Evolutionary conservation across 2,888 invertebrate genomes (phyloP).

Genomic region (Clostera curtula): DNA sequence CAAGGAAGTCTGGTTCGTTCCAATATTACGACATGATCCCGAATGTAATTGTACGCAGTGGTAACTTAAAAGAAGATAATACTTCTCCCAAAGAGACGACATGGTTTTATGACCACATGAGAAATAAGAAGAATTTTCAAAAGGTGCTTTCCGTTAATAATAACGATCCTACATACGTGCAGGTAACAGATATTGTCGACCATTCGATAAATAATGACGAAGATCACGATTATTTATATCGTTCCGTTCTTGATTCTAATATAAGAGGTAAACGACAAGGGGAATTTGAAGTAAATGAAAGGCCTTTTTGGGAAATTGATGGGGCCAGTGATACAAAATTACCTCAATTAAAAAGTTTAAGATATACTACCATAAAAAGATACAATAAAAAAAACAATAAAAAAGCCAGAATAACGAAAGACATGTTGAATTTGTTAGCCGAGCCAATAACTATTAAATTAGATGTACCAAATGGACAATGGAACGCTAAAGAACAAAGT

Average conservation of each 20-base stretch:
- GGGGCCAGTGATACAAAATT: slow-evolving; percentile 29
- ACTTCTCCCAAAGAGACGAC: slow-evolving; percentile 5
- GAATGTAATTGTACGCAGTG: slow-evolving; percentile 33
- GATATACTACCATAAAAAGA: slow-evolving; percentile 49
- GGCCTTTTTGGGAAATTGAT: slow-evolving; percentile 55
- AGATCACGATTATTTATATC: slow-evolving; percentile 28
- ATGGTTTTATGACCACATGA: slow-evolving; percentile 12
- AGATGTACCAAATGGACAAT: slow-evolving; percentile 15
- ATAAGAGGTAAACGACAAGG: slow-evolving; percentile 41
- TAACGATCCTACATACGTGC: slow-evolving; percentile 23
- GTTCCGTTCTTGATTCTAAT: slow-evolving; percentile 36
- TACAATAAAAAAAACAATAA: slow-evolving; percentile 29
- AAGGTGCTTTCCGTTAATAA: slow-evolving; percentile 15
- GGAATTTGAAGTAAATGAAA: slow-evolving; percentile 29
- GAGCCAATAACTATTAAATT: slow-evolving; percentile 50
- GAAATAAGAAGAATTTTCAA: slow-evolving; percentile 13
- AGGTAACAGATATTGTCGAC: slow-evolving; percentile 26
- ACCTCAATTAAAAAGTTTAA: slow-evolving; percentile 37
- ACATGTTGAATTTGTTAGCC: slow-evolving; percentile 17
- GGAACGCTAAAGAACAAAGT: slow-evolving; percentile 19
- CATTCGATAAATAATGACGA: slow-evolving; percentile 19
- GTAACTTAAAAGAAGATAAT: slow-evolving; percentile 20
- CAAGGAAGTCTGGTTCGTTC: slow-evolving; percentile 21
- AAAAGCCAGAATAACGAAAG: slow-evolving; percentile 23
- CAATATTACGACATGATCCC: slow-evolving; percentile 39